These are phyloP conservation scores for Labeo catla DNA, from an alignment of 2,113 vertebrate genomes.

Conservation along the genomic window DNA sequence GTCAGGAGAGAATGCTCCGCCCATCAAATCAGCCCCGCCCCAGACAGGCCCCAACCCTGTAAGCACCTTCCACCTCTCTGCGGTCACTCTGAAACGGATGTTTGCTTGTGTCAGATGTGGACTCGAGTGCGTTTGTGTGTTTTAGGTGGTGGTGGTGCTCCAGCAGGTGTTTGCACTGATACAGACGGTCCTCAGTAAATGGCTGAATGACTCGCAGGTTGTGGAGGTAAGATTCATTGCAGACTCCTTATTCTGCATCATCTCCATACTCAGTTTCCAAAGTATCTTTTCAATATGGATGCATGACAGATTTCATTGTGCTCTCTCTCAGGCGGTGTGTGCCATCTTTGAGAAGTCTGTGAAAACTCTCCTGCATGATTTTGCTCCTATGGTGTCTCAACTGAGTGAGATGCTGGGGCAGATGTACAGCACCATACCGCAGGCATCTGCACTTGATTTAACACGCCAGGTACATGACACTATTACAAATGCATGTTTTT, in stretches of 20 bases:
- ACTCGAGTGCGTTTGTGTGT: constrained; percentile 24
- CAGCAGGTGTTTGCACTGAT: constrained; percentile 99
- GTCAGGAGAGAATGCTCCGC: constrained; percentile 83
- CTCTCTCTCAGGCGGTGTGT: constrained; percentile 86
- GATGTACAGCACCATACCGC: constrained; percentile 99
- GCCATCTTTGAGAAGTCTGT: constrained; percentile 99
- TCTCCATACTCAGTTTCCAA: background rate
- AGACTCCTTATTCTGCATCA: background rate
- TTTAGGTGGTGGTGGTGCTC: constrained; percentile 95
- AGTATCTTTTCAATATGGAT: background rate
- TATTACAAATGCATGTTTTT: background rate
- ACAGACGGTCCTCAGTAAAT: constrained; percentile 96
- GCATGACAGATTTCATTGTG: background rate
- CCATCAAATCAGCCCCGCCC: constrained; percentile 86
- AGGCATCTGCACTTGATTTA: constrained; percentile 95
- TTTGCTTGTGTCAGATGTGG: constrained; percentile 1
- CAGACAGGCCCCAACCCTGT: constrained; percentile 96
- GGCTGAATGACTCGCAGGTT: constrained; percentile 97
- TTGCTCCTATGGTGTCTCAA: constrained; percentile 98
- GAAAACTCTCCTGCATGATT: constrained; percentile 96
- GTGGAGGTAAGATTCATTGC: constrained; percentile 86
- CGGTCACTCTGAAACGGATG: background rate
- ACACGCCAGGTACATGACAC: constrained; percentile 87
- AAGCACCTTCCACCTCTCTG: constrained; percentile 65
- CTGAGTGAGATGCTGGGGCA: constrained; percentile 98